Evolutionary conservation across 2,113 vertebrate genomes (phyloP).

Genomic region (Caranx melampygus): DNA sequence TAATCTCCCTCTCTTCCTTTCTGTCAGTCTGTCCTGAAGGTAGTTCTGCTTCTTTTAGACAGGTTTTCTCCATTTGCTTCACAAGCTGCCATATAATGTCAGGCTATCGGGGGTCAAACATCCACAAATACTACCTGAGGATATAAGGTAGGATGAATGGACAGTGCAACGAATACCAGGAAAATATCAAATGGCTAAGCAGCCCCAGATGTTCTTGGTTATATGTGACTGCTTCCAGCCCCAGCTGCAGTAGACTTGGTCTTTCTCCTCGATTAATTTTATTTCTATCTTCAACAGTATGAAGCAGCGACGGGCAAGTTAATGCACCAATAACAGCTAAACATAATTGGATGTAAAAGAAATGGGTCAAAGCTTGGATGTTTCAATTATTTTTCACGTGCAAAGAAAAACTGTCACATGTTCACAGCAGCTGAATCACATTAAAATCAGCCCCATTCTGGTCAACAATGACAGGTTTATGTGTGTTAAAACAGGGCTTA

Average conservation of each 20-base stretch:
- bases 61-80: constrained; percentile 33
- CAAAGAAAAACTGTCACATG: background rate
- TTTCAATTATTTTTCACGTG: constrained; percentile 10
- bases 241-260: constrained; percentile 24
- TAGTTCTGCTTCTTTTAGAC: constrained; percentile 18
- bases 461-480: constrained; percentile 28
- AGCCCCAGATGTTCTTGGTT: constrained; percentile 68
- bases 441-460: background rate
- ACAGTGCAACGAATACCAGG: constrained; percentile 29
- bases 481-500: constrained; percentile 29
- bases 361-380: background rate
- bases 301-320: background rate
- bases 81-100: constrained; percentile 9
- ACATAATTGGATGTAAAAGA: background rate
- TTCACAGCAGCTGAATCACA: background rate
- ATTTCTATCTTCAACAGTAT: background rate
- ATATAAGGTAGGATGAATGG: constrained; percentile 19
- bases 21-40: constrained; percentile 9
- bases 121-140: constrained; percentile 28
- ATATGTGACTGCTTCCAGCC: constrained; percentile 17
- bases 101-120: constrained; percentile 21
- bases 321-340: constrained; percentile 35
- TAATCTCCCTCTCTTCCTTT: background rate
- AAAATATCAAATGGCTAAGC: constrained; percentile 62
- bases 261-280: background rate